Evolutionary conservation across 2,888 invertebrate genomes (phyloP), one percentile per base, ranked within the genome.

Genomic region (Mimachlamys varia): DNA sequence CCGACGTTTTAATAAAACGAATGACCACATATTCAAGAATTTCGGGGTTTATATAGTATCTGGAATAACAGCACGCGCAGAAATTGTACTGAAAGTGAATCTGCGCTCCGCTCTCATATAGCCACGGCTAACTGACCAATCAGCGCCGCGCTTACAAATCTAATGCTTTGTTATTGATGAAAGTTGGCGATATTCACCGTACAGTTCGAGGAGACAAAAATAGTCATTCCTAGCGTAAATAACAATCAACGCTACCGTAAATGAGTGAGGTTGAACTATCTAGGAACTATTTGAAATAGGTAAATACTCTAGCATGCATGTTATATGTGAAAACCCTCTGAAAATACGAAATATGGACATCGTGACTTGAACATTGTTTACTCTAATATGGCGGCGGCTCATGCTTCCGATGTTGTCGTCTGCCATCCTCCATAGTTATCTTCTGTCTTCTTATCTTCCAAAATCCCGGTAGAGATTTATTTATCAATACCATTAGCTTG

Each of bases 271-370:
- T 17, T 22, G 62, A 62, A 22, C 5, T n/a, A 22, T 62, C 5
- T n/a, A 62, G 62, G n/a, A n/a, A 22, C 19, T 62, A 62, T n/a
- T 3, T 62, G n/a, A n/a, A 62, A 3, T 7, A 62, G 62, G 62
- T 62, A 62, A 62, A 62, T 62, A 62, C 62, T 62, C 62, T 62
- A 62, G 17, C 62, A n/a, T 62, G 22, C 62, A 62, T 62, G 62
- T 62, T 62, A 62, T 22, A 7, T 22, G 62, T 62, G 62, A 62
- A 62, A n/a, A 22, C 22, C n/a, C 22, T n/a, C 62, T n/a, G 62
- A 22, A n/a, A 62, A n/a, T 62, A n/a, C 7, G 22, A 3, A 22
- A 62, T 62, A 62, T 22, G 4, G 62, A 22, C 22, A 62, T 62
- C 19, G 19, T 22, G 17, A 22, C 4, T 62, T 62, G 7, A n/a